Evolutionary conservation across 2,888 invertebrate species (phyloP).

Genomic region (Mimumesa dahlbomi): DNA sequence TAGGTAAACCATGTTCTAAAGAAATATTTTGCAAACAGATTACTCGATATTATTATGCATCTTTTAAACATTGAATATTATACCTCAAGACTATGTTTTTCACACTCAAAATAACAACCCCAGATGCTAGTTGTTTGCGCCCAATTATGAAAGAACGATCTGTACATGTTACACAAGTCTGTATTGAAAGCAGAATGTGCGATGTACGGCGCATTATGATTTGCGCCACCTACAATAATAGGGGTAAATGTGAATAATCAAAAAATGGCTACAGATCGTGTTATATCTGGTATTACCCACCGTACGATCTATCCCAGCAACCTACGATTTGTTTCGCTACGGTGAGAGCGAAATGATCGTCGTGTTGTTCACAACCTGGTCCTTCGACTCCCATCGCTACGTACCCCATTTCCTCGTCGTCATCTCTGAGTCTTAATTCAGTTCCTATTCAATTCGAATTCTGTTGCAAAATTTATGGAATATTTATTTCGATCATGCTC

Average conservation of each 20-base stretch:
- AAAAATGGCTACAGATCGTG: no score
- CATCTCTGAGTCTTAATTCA: slow-evolving; percentile 77
- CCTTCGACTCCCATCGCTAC: slow-evolving; percentile 81
- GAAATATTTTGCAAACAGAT: background rate
- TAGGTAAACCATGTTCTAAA: slow-evolving; percentile 76
- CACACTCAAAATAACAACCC: slow-evolving; percentile 81
- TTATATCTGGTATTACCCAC: slow-evolving; percentile 28
- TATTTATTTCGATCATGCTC: no score
- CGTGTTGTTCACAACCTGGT: slow-evolving; percentile 75
- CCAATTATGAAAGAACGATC: slow-evolving; percentile 81
- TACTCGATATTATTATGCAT: no score
- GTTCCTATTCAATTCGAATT: slow-evolving; percentile 61
- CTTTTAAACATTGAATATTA: no score
- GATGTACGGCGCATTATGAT: slow-evolving; percentile 73
- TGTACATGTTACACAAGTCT: slow-evolving; percentile 78
- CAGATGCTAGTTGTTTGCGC: slow-evolving; percentile 80
- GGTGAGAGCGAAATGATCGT: slow-evolving; percentile 77
- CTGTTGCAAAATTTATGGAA: background rate
- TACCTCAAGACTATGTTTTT: slow-evolving; percentile 65
- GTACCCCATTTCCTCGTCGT: slow-evolving; percentile 80
- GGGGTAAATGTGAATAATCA: no score
- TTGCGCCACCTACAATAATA: slow-evolving; percentile 72
- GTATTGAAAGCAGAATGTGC: slow-evolving; percentile 66
- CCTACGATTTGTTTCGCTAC: slow-evolving; percentile 79
- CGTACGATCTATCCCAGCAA: slow-evolving; percentile 78